Evolutionary conservation across 2,888 invertebrate genomes (phyloP), one percentile per base, ranked within the genome.

Genomic region (Patella ulyssiponensis): DNA sequence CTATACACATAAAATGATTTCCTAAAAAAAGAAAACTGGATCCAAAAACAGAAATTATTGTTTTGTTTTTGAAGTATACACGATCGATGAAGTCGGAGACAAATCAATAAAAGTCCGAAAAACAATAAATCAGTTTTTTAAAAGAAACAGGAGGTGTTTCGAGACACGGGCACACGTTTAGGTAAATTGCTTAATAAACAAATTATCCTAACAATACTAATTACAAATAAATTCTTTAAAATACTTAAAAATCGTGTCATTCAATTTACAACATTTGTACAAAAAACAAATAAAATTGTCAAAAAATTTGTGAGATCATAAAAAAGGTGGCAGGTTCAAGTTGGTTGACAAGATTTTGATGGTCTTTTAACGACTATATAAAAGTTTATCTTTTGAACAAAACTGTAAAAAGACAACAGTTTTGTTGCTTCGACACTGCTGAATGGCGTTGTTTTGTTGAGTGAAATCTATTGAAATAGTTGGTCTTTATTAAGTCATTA

Each of bases 401-500:
- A 11, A 23, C 64, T 20, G 20, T 64, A 20, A 23, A 44, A 64
- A 64, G 23, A 64, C 23, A 64, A 64, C 64, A 64, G 20, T 64
- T 64, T 64, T 64, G 64, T 64, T 64, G 20, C 64, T 14, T 64
- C 20, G 64, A 23, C 23, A 23, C 20, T 23, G 23, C 23, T 64
- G 64, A 23, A 20, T 64, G 23, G 64, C 20, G 64, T 64, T 17
- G 23, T 64, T 44, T 44, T 44, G 44, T 44, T 44, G 44, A 44
- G 44, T 9, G 44, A 44, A 44, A 44, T 44, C 44, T 44, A 44
- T 44, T 44, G 44, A 44, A 44, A 44, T 44, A 44, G 44, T 44
- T 44, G 11, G 64, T 64, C 23, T 64, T 64, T 64, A 64, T 64
- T 64, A 64, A 64, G 64, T 64, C 64, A 64, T 64, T 64, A 64